Evolutionary conservation across 2,888 invertebrate species (phyloP), one percentile per base, ranked within the genome.

Genomic region (Hirtodrosophila confusa): DNA sequence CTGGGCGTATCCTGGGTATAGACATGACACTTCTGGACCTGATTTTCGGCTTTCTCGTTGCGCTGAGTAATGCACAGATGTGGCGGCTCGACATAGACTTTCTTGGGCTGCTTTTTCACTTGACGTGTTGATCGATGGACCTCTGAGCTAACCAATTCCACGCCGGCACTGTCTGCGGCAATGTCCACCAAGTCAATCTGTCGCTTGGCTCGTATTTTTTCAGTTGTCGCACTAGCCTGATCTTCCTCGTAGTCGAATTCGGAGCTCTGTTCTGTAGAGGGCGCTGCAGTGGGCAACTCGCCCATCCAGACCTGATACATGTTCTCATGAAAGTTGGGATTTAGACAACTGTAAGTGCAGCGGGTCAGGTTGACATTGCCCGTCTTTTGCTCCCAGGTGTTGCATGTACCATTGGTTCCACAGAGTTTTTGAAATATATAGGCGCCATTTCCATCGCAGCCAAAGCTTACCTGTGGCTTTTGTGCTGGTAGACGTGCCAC

Each of bases 381-480:
- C 57, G 93, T 93, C 92, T 93, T 93, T 76, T 93, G 92, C 7
- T 93, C 92, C 95, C 95, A 95, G 49, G 93, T 93, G 86, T 94
- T 94, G 88, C 96, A 96, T 3, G 93, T 93, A 88, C 93, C 93
- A 62, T 94, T 94, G 74, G 93, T 93, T 23, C 93, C 93, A 90
- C 96, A 96, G 45, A 94, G 93, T 89, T 96, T 95, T 90, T 96
- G 96, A 88, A 95, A 93, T 45, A 96, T 93, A 47, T 93, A 93
- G 1, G 95, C 96, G 33, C 95, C 95, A 57, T 93, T 92, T 31
- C 92, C 92, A 86, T 95, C 94, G 90, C 96, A 96, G 86, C 94
- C 94, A 86, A 96, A 96, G 80, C 94, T 93, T 3, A 96, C 94
- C 39, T 93, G 92, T 3, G 95, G 95, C 64, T 90, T 63, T 53